phyloP scores from a whole-genome alignment of 2,797 vertebrate genomes.

The Anas capensis region DNA sequence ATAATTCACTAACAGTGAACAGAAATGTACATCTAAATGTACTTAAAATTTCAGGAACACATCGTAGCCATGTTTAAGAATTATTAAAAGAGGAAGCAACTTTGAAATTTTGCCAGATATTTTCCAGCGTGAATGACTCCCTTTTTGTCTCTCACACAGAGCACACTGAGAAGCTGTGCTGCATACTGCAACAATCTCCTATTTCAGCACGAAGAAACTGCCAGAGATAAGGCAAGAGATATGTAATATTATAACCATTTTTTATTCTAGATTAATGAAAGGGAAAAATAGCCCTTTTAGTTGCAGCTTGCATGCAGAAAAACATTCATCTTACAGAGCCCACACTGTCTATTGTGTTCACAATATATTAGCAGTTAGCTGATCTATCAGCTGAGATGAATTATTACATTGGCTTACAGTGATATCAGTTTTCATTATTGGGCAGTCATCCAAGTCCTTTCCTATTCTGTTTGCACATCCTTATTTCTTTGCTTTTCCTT shows the following conservation, averaged over 20 bases:
- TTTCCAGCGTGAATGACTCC: conserved; percentile 25
- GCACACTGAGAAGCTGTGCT: neutral
- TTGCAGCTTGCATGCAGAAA: conserved; percentile 49
- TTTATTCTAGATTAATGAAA: conserved; percentile 66
- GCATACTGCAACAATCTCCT: neutral
- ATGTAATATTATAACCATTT: conserved; percentile 50
- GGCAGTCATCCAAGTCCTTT: conserved; percentile 40
- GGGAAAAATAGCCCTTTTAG: conserved; percentile 36
- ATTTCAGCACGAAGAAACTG: conserved; percentile 3
- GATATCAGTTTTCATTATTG: conserved; percentile 54
- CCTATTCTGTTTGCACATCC: neutral
- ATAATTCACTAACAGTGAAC: neutral
- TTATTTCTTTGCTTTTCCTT: conserved; percentile 24
- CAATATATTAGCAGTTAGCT: conserved; percentile 52
- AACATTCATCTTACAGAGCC: conserved; percentile 46
- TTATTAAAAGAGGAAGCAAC: conserved; percentile 33
- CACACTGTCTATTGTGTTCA: conserved; percentile 46
- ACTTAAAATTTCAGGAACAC: conserved; percentile 4
- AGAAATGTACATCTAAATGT: neutral
- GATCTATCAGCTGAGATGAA: conserved; percentile 57
- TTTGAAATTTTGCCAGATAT: conserved; percentile 55
- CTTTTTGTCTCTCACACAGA: neutral
- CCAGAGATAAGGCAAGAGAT: conserved; percentile 59
- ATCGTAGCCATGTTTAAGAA: neutral
- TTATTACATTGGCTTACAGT: conserved; percentile 48